Percentiles rank a stretch among this genome's conserved stretches.
These are phyloP conservation scores for Scopus umbretta DNA, from an alignment of 2,113 vertebrate genomes.

Conservation along the genomic window DNA sequence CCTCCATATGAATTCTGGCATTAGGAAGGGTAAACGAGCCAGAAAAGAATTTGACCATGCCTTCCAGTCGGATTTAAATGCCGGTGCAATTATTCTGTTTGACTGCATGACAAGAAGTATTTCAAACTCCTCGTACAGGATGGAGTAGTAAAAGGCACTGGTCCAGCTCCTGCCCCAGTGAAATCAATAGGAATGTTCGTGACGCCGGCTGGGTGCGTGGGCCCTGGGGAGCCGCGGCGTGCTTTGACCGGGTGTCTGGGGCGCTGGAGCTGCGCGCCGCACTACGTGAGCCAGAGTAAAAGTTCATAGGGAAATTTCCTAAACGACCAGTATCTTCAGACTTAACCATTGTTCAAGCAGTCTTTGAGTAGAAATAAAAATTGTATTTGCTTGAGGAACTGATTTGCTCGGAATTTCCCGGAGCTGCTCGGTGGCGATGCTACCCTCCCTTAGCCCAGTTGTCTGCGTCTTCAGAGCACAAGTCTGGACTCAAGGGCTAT, in stretches of 20 bases:
- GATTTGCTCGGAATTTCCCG: background rate
- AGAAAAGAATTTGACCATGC: background rate
- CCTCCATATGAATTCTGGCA: background rate
- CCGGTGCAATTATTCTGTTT: background rate
- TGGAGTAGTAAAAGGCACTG: background rate
- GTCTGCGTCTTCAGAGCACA: background rate
- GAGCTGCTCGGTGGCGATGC: background rate
- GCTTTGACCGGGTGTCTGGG: background rate
- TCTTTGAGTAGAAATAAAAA: background rate
- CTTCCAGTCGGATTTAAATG: background rate
- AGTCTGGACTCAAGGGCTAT: background rate
- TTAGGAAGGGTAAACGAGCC: slow-evolving; percentile 3
- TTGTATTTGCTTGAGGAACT: background rate
- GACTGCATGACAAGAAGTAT: slow-evolving; percentile 30
- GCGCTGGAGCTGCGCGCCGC: background rate
- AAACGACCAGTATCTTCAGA: fast-evolving
- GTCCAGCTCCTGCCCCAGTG: background rate
- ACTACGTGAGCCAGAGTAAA: background rate
- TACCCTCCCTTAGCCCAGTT: background rate
- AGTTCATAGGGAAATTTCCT: background rate
- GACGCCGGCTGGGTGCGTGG: fast-evolving
- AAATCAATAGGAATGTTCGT: background rate
- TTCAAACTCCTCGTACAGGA: background rate
- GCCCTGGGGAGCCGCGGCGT: fast-evolving
- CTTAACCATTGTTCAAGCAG: background rate